Conservation (phyloP, 2,113 vertebrate genomes). For the Galbula dea region DNA sequence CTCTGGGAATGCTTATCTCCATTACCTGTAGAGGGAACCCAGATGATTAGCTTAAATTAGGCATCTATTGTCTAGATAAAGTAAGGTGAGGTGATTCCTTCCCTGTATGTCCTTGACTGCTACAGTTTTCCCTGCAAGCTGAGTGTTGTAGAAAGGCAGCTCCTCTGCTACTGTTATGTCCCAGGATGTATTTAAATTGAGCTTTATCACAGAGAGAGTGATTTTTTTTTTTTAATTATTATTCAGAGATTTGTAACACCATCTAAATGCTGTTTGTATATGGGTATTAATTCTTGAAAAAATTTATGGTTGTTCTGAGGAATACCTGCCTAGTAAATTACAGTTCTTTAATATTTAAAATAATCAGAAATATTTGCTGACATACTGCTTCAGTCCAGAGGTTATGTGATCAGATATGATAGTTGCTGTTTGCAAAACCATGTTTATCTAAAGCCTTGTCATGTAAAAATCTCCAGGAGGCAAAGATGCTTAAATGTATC, state of each 20-base stretch:
- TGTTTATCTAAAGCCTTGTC: slow-evolving; percentile 56
- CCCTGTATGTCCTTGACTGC: not conserved
- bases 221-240: not conserved
- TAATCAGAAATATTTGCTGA: slow-evolving; percentile 46
- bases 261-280: slow-evolving; percentile 29
- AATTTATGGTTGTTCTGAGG: slow-evolving; percentile 25
- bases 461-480: slow-evolving; percentile 59
- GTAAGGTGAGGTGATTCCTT: not conserved
- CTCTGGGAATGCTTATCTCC: slow-evolving; percentile 3
- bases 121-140: not conserved
- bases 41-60: slow-evolving; percentile 49
- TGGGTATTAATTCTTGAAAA: slow-evolving; percentile 19
- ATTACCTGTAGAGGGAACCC: slow-evolving; percentile 20
- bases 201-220: not conserved
- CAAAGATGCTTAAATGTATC: slow-evolving; percentile 59
- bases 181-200: slow-evolving; percentile 11
- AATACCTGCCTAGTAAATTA: slow-evolving; percentile 48
- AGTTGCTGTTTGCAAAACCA: slow-evolving; percentile 49
- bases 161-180: not conserved
- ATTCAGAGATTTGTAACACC: not conserved
- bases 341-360: slow-evolving; percentile 33
- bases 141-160: not conserved
- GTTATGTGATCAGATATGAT: slow-evolving; percentile 53
- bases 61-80: not conserved
- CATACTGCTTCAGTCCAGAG: slow-evolving; percentile 52